Evolutionary conservation across 2,888 invertebrate species (phyloP), one percentile per base, ranked within the genome.

Genomic region (Apodemia zela): DNA sequence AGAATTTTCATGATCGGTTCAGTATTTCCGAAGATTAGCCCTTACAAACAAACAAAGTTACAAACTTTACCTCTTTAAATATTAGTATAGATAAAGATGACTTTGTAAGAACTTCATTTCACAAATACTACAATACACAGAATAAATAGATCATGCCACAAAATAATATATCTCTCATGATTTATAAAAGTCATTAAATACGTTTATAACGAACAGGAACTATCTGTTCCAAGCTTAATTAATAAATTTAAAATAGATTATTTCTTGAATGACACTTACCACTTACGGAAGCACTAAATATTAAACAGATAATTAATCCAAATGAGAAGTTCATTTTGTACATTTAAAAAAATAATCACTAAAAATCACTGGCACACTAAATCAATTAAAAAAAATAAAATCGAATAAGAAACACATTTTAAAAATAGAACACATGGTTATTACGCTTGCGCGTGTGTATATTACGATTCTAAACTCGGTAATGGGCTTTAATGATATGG

Each of bases 401-500:
- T 15, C 29, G 29, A n/a, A 57, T 6, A 25, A 57, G n/a, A 3
- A n/a, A 15, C n/a, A 57, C n/a, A n/a, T 57, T 57, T 57, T 57
- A 29, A 57, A 57, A 57, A 25, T 57, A 57, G 54, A 57, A 57
- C 54, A 15, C 54, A 57, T 57, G 25, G n/a, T 57, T 57, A 29
- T 25, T 25, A 57, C 29, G 54, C 54, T 57, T 57, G n/a, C 54
- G 54, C 54, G 54, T 29, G 54, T 57, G 54, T 57, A 57, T 57
- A 57, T 57, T 29, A n/a, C 54, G 7, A 57, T 57, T 29, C 29
- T 57, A 25, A 57, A 57, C 54, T 57, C 54, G 54, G 54, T 57
- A 57, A 57, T 57, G 54, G n/a, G n/a, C 45, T 17, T 57, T 57
- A 29, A 57, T 57, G 54, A 57, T 57, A 57, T 25, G 54, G n/a